Percentiles rank a stretch among this genome's conserved stretches.
phyloP scores from a whole-genome alignment of 2,113 vertebrate species.

The Periophthalmodon schlosseri region DNA sequence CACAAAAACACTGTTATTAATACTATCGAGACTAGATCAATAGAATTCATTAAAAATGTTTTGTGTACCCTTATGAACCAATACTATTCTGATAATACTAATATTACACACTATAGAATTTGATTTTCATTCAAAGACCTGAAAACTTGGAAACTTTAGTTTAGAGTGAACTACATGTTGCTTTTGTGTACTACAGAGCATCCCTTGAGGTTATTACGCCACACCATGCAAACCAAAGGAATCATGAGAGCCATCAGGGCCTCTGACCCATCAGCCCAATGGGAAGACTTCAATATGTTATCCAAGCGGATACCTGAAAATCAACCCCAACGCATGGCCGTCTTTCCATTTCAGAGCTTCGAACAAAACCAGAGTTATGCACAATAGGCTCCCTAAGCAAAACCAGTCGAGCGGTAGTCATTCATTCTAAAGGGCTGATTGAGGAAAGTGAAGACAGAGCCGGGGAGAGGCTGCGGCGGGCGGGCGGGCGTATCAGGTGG shows the following conservation, averaged over 20 bases:
- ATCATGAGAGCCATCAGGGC: slow-evolving; percentile 63
- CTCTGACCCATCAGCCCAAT: slow-evolving; percentile 63
- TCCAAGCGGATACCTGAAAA: slow-evolving; percentile 70
- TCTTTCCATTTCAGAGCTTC: slow-evolving; percentile 58
- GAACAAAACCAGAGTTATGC: slow-evolving; percentile 61
- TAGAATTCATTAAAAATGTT: background rate
- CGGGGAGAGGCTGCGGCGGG: slow-evolving; percentile 47
- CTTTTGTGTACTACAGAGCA: background rate
- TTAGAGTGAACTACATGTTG: too few species aligned
- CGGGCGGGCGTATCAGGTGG: slow-evolving; percentile 72
- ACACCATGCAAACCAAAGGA: slow-evolving; percentile 16
- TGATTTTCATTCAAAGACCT: too few species aligned
- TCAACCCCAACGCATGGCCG: slow-evolving; percentile 52
- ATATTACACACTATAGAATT: too few species aligned
- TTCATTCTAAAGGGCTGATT: slow-evolving; percentile 71
- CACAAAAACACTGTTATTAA: slow-evolving; percentile 19
- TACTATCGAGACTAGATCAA: background rate
- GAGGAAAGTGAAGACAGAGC: slow-evolving; percentile 61
- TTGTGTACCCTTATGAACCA: background rate
- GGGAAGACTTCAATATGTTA: slow-evolving; percentile 66
- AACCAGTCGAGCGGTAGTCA: slow-evolving; percentile 74
- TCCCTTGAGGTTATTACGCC: slow-evolving; percentile 20
- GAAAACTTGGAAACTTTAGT: too few species aligned
- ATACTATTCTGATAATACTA: background rate
- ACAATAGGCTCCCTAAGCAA: slow-evolving; percentile 76